Evolutionary conservation across 2,888 invertebrate genomes (phyloP).

Genomic region (Coelinius sp.): DNA sequence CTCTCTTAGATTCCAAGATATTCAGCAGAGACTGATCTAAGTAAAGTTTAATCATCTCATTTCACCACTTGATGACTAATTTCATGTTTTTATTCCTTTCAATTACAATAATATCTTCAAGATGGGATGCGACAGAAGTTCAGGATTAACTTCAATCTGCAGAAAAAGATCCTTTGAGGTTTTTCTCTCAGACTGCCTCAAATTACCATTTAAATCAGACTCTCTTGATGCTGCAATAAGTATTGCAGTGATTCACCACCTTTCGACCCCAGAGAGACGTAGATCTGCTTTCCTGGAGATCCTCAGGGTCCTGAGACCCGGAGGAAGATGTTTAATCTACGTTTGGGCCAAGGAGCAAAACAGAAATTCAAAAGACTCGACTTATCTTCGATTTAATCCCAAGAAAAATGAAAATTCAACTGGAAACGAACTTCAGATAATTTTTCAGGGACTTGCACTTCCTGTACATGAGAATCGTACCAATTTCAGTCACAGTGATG

Average conservation of each 20-base stretch:
- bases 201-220: slow-evolving; percentile 78
- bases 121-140: slow-evolving; percentile 88
- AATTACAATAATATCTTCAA: slow-evolving; percentile 60
- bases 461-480: slow-evolving; percentile 93
- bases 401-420: slow-evolving; percentile 67
- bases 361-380: slow-evolving; percentile 77
- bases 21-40: neutral
- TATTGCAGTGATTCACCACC: slow-evolving; percentile 97
- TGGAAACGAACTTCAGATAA: slow-evolving; percentile 29
- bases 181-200: slow-evolving; percentile 83
- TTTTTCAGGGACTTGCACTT: slow-evolving; percentile 67
- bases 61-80: neutral
- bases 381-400: slow-evolving; percentile 76
- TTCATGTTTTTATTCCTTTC: neutral
- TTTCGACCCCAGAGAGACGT: slow-evolving; percentile 86
- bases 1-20: neutral
- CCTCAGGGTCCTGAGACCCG: slow-evolving; percentile 78
- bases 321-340: slow-evolving; percentile 88
- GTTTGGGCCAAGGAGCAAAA: slow-evolving; percentile 97
- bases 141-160: slow-evolving; percentile 79
- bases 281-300: slow-evolving; percentile 83
- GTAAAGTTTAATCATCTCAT: neutral
- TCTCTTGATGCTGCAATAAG: slow-evolving; percentile 88
- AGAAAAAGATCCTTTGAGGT: slow-evolving; percentile 76
- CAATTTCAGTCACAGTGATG: slow-evolving; percentile 89